Evolutionary conservation across 2,888 invertebrate species (phyloP).

Genomic region (Drosophila nr. medialis): DNA sequence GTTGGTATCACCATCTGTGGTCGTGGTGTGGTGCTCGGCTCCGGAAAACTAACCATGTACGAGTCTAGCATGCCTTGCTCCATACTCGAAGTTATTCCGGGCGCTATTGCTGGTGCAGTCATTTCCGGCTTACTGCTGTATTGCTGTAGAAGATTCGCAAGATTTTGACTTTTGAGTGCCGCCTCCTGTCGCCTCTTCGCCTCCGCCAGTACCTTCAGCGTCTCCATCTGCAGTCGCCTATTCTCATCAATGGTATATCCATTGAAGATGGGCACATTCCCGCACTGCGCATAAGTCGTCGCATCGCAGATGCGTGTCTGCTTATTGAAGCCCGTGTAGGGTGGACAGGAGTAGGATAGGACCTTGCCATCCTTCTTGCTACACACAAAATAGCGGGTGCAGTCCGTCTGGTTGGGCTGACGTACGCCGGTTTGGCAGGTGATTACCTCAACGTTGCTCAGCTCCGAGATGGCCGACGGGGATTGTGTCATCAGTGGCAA

Average conservation of each 20-base stretch:
- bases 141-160: conserved; percentile 79
- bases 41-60: conserved; percentile 54
- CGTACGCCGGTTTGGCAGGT: conserved; percentile 85
- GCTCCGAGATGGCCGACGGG: conserved; percentile 48
- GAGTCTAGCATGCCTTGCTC: conserved; percentile 67
- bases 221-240: conserved; percentile 80
- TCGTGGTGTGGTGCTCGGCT: conserved; percentile 37
- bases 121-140: conserved; percentile 39
- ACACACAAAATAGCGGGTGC: conserved; percentile 85
- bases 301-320: conserved; percentile 85
- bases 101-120: neutral
- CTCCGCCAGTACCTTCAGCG: conserved; percentile 80
- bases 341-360: conserved; percentile 85
- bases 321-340: conserved; percentile 85
- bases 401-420: conserved; percentile 85
- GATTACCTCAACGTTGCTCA: conserved; percentile 83
- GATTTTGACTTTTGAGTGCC: conserved; percentile 78
- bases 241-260: conserved; percentile 78
- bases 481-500: conserved; percentile 75
- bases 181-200: conserved; percentile 81
- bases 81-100: conserved; percentile 39
- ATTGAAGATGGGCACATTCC: conserved; percentile 63
- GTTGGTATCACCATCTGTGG: conserved; percentile 29
- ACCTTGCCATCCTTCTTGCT: conserved; percentile 84
- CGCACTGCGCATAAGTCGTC: conserved; percentile 83